Evolutionary conservation across 1,140 invertebrate genomes (phyloP).

Genomic region (Drosophila seguyi): DNA sequence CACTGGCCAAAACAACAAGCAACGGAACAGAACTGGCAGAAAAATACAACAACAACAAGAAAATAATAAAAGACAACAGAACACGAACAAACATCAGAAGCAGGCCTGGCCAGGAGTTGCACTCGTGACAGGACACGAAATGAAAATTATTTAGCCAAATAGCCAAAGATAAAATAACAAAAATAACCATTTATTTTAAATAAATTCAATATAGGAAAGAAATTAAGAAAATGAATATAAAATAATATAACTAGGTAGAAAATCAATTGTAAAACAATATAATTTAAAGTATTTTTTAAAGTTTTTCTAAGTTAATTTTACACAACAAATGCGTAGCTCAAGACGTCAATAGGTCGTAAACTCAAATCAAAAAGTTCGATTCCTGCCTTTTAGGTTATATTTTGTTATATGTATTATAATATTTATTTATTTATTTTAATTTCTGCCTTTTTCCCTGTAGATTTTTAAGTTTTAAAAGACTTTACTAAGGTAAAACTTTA

Average conservation of each 20-base stretch:
- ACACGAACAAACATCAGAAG: constrained; percentile 57
- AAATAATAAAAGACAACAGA: constrained; percentile 28
- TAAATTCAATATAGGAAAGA: not conserved
- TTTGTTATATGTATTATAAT: no score
- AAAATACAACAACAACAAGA: constrained; percentile 4
- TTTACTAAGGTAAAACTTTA: no score
- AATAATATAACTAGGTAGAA: no score
- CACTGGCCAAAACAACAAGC: constrained; percentile 59
- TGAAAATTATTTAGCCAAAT: not conserved
- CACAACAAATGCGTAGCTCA: not conserved
- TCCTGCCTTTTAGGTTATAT: no score
- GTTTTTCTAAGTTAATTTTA: not conserved
- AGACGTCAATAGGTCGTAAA: not conserved
- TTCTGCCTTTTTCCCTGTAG: no score
- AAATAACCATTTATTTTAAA: not conserved
- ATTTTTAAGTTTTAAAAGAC: no score
- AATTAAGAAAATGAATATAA: no score
- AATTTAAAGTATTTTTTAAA: not conserved
- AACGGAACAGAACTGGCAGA: constrained; percentile 25
- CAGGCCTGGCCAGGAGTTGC: constrained; percentile 25
- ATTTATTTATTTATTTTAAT: not conserved
- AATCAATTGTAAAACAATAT: not conserved
- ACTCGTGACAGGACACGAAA: constrained; percentile 14
- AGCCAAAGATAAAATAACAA: no score
- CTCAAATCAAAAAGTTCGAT: not conserved